Percentiles rank a stretch among this genome's conserved stretches.
Conservation (phyloP, 2,113 vertebrate genomes). For the Desmodus rotundus region DNA sequence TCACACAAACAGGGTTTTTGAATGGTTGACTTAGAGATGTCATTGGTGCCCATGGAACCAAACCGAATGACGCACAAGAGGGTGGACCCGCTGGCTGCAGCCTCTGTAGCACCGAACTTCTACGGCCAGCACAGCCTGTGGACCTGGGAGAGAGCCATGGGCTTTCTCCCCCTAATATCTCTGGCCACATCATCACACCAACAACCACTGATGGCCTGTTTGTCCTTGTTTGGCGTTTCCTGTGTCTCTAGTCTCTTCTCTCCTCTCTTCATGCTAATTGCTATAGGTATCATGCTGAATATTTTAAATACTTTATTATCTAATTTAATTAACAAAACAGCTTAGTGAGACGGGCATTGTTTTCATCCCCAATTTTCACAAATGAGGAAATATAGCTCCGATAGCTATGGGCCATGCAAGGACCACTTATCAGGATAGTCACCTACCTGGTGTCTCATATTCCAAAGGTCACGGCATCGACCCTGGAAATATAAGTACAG, state of each 20-base stretch:
- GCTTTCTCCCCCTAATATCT: not conserved
- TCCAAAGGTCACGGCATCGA: not conserved
- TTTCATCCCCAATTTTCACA: not conserved
- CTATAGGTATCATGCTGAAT: not conserved
- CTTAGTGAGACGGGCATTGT: not conserved
- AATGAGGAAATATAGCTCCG: not conserved
- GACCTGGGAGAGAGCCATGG: not conserved
- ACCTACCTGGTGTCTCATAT: not conserved
- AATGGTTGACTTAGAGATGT: not conserved
- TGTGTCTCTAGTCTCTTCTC: not conserved
- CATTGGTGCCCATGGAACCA: too few species aligned
- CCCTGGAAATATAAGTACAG: not conserved
- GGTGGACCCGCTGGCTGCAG: not conserved
- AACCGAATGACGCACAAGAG: not conserved
- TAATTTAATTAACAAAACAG: not conserved
- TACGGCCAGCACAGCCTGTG: not conserved
- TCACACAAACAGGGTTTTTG: not conserved
- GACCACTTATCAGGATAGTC: not conserved
- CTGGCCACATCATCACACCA: not conserved
- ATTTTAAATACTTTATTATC: not conserved
- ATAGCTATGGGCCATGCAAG: not conserved
- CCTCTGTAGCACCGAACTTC: not conserved
- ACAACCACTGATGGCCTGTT: not conserved
- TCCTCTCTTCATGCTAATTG: not conserved
- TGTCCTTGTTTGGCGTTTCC: not conserved